Evolutionary conservation across 2,797 vertebrate species (phyloP).

Genomic region (Crotalus adamanteus): DNA sequence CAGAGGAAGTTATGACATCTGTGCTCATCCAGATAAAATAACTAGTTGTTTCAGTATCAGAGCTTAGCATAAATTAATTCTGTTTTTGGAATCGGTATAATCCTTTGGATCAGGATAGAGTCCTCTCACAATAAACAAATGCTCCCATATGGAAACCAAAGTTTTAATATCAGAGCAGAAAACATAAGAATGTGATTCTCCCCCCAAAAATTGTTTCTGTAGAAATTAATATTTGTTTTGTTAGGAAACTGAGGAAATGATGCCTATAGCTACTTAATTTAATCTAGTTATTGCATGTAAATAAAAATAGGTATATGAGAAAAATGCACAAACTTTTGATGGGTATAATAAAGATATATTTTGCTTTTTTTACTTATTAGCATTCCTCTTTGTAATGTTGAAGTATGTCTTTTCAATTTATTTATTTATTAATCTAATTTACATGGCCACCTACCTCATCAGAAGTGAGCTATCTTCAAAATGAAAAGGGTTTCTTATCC

Average conservation of each 20-base stretch:
- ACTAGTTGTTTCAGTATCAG: neutral
- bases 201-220: neutral
- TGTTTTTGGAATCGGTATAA: conserved; percentile 44
- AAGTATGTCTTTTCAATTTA: neutral
- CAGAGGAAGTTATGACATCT: neutral
- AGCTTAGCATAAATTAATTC: neutral
- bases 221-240: neutral
- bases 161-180: neutral
- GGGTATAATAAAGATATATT: neutral
- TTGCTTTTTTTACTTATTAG: neutral
- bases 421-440: neutral
- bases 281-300: neutral
- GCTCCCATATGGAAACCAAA: neutral
- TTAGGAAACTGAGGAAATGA: fast-evolving
- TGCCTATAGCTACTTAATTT: neutral
- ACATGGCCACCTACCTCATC: neutral
- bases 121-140: neutral
- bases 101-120: neutral
- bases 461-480: neutral
- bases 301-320: neutral
- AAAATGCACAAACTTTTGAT: neutral
- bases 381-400: neutral
- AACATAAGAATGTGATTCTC: neutral
- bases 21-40: neutral
- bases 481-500: neutral